Conservation (phyloP, 2,113 vertebrate genomes). For the Hippocampus mohnikei region DNA sequence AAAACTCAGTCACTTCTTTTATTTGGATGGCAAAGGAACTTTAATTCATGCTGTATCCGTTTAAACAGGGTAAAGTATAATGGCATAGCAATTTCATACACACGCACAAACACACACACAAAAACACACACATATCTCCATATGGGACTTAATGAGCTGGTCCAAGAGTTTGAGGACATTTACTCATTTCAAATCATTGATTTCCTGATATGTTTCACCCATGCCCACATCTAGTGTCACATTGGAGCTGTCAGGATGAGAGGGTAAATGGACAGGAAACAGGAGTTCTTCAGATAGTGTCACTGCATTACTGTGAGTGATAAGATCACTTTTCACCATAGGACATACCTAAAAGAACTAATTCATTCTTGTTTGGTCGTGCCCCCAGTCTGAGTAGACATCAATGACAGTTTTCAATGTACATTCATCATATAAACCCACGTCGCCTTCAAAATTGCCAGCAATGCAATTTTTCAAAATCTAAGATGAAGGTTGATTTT, state of each 20-base stretch:
- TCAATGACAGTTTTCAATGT: slow-evolving; percentile 3
- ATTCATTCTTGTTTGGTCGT: slow-evolving; percentile 14
- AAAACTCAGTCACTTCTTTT: slow-evolving; percentile 24
- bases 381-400: slow-evolving; percentile 3
- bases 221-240: slow-evolving; percentile 33
- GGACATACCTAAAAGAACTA: slow-evolving; percentile 4
- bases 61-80: background rate
- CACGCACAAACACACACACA: too few species aligned
- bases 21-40: slow-evolving; percentile 22
- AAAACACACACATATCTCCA: background rate
- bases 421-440: slow-evolving; percentile 10
- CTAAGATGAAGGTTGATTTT: slow-evolving; percentile 6
- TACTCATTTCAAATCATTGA: slow-evolving; percentile 35
- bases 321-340: slow-evolving; percentile 23
- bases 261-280: slow-evolving; percentile 29
- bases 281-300: slow-evolving; percentile 19
- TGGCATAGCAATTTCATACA: background rate
- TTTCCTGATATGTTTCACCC: slow-evolving; percentile 26
- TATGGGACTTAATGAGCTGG: slow-evolving; percentile 17
- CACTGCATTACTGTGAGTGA: slow-evolving; percentile 18
- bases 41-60: slow-evolving; percentile 23
- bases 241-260: slow-evolving; percentile 41
- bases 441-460: slow-evolving; percentile 16
- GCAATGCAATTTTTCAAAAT: slow-evolving; percentile 21
- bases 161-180: slow-evolving; percentile 51